Evolutionary conservation across 2,113 vertebrate genomes (phyloP).

Genomic region (Brachyhypopomus occidentalis): DNA sequence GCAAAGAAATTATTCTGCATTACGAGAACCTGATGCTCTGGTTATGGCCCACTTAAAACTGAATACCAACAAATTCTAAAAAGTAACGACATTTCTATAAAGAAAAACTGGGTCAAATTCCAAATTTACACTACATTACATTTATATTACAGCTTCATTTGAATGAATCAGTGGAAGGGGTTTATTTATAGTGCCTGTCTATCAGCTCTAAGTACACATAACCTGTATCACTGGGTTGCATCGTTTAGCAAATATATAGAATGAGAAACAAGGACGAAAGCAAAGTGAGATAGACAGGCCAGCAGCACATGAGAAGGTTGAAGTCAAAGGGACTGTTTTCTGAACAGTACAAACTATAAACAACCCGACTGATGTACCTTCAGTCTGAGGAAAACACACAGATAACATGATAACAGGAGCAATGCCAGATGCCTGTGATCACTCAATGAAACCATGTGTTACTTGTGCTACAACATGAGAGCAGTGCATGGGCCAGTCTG

Average conservation of each 20-base stretch:
- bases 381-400: conserved; percentile 19
- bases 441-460: conserved; percentile 10
- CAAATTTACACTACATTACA: too few relatives aligned
- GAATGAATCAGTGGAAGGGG: too few relatives aligned
- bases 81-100: too few relatives aligned
- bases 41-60: too few relatives aligned
- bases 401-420: conserved; percentile 26
- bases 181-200: too few relatives aligned
- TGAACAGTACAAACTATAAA: neutral
- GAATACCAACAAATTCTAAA: too few relatives aligned
- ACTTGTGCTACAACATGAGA: neutral
- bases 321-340: neutral
- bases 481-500: neutral
- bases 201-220: too few relatives aligned
- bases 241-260: neutral
- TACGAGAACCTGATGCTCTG: too few relatives aligned
- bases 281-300: neutral
- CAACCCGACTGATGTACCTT: neutral
- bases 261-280: neutral
- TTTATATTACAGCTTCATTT: too few relatives aligned
- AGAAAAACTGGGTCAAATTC: too few relatives aligned
- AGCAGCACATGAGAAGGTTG: neutral
- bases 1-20: too few relatives aligned
- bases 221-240: neutral
- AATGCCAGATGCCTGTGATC: conserved; percentile 9